Evolutionary conservation across 2,888 invertebrate genomes (phyloP).

Genomic region (Acanthosoma haemorrhoidale): DNA sequence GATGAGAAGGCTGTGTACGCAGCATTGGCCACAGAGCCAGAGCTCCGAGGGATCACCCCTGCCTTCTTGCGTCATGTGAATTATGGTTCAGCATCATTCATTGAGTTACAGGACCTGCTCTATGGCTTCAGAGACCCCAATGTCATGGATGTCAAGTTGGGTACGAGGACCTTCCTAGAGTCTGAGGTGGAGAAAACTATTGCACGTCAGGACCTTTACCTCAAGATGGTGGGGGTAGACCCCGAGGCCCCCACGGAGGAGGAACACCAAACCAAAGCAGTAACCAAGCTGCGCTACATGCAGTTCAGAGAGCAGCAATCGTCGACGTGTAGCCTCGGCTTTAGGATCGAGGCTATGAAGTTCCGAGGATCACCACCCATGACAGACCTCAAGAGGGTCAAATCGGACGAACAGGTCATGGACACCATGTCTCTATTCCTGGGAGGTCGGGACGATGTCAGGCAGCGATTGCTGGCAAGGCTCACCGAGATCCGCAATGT

Average conservation of each 20-base stretch:
- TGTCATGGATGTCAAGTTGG: slow-evolving; percentile 97
- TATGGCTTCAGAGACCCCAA: slow-evolving; percentile 86
- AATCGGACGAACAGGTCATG: slow-evolving; percentile 67
- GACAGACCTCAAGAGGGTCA: slow-evolving; percentile 82
- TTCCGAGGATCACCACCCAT: slow-evolving; percentile 74
- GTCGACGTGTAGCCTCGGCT: slow-evolving; percentile 86
- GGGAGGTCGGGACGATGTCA: slow-evolving; percentile 58
- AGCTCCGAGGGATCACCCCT: slow-evolving; percentile 69
- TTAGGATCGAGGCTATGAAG: slow-evolving; percentile 93
- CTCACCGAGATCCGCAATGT: slow-evolving; percentile 69
- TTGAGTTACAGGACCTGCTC: slow-evolving; percentile 90
- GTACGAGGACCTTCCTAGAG: slow-evolving; percentile 90
- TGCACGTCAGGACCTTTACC: slow-evolving; percentile 80
- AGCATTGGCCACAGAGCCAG: slow-evolving; percentile 67
- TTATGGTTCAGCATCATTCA: slow-evolving; percentile 74
- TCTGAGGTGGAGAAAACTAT: slow-evolving; percentile 85
- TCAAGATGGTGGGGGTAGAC: slow-evolving; percentile 92
- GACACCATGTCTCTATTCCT: slow-evolving; percentile 71
- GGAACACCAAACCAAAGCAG: slow-evolving; percentile 73
- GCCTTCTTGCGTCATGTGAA: slow-evolving; percentile 51
- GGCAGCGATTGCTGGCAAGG: slow-evolving; percentile 63
- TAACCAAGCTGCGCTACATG: slow-evolving; percentile 96
- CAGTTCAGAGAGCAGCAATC: slow-evolving; percentile 89
- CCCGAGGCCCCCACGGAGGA: slow-evolving; percentile 76
- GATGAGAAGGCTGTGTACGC: slow-evolving; percentile 75